phyloP scores from a whole-genome alignment of 2,888 invertebrate genomes.

The Acholoe squamosa region DNA sequence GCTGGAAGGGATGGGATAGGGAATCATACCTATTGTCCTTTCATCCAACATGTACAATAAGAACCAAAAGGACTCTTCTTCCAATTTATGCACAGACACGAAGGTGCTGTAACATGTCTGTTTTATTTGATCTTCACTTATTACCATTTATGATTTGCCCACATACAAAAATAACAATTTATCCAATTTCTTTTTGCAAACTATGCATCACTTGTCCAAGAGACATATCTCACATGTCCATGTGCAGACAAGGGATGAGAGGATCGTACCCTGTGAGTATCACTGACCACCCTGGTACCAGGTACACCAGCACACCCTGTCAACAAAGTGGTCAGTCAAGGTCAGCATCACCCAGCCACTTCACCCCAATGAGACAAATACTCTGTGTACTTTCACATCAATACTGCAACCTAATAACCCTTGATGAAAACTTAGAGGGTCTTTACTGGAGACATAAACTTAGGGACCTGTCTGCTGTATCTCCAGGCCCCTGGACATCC shows the following conservation, averaged over 20 bases:
- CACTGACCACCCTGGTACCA: conserved; percentile 1
- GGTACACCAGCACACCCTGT: not conserved
- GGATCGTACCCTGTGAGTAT: not conserved
- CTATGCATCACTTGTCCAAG: too few relatives aligned
- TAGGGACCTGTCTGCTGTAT: conserved; percentile 15
- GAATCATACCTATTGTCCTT: too few relatives aligned
- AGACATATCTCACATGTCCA: not conserved
- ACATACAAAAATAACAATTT: too few relatives aligned
- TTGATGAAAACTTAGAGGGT: not conserved
- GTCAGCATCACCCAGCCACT: not conserved
- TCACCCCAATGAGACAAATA: not conserved
- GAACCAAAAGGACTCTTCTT: too few relatives aligned
- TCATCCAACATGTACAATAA: too few relatives aligned
- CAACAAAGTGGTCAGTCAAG: not conserved
- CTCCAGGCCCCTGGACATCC: not conserved
- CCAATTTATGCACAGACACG: too few relatives aligned
- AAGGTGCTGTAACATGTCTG: too few relatives aligned
- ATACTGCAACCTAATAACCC: not conserved
- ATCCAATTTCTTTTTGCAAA: too few relatives aligned
- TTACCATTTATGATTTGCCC: too few relatives aligned
- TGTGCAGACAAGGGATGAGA: not conserved
- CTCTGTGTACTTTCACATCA: not conserved
- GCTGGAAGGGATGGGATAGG: too few relatives aligned
- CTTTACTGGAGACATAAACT: not conserved
- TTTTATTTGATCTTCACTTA: too few relatives aligned